Evolutionary conservation across 2,888 invertebrate genomes (phyloP), one percentile per base, ranked within the genome.

Genomic region (Cryptosula pallasiana): DNA sequence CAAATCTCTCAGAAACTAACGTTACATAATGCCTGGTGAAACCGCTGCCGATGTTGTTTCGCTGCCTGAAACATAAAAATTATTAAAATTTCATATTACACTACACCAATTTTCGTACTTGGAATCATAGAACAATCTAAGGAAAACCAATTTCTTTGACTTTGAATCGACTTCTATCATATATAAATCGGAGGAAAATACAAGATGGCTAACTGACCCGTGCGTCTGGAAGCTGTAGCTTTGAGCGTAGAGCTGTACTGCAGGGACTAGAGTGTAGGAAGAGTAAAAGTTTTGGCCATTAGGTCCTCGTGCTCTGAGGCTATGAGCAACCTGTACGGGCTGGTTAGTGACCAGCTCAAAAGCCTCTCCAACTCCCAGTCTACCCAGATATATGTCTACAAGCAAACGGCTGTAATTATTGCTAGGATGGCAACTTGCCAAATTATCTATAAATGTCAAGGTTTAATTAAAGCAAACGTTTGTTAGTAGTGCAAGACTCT

Each of bases 191-290:
- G 20, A 45, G 45, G 20, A 45, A 45, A 5, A 45, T 13, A 20
- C 45, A 45, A 57, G 57, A 57, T 9, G 5, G 5, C 25, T n/a
- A 25, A 57, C 57, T 57, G 3, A 63, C 63, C 63, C 63, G 32
- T 63, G 63, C 2, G 63, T 63, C 34, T 63, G 63, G 63, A 63
- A 63, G 63, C 63, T 63, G 32, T 63, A 63, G 27, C 63, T 27
- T 16, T 5, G 13, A n/a, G 63, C 63, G n/a, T 63, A 63, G 3
- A 27, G 27, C 9, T 63, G 32, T 27, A 63, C 27, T 13, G 29
- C 5, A 32, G 63, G 63, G 63, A 63, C 32, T 2, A 63, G 29
- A n/a, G 63, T 32, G n/a, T 63, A 63, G 34, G 63, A 27, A 63
- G 63, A 63, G 63, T 63, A 63, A n/a, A 29, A 63, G 32, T 32